Conservation (phyloP, 2,113 vertebrate species). For the Origma solitaria region DNA sequence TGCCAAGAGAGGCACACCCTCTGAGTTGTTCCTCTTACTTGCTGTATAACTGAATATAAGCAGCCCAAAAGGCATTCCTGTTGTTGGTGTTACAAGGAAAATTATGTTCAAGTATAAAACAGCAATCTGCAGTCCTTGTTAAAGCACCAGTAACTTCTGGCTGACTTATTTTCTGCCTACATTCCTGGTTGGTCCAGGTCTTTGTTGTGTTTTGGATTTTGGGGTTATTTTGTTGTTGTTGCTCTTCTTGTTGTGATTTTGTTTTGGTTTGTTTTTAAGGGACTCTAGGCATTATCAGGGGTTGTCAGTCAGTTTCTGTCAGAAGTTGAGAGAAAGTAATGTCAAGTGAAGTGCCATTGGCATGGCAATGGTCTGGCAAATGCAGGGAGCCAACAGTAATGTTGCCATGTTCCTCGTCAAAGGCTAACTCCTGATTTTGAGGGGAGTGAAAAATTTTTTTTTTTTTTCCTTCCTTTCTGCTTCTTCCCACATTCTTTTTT, state of each 20-base stretch:
- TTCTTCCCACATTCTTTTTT: background rate
- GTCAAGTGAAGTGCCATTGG: background rate
- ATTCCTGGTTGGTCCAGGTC: background rate
- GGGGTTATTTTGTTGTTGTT: background rate
- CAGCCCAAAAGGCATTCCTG: background rate
- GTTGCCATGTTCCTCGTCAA: background rate
- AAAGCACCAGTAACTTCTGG: background rate
- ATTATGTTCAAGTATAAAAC: background rate
- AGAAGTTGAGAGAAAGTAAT: background rate
- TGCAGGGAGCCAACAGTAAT: background rate
- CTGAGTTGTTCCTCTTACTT: background rate
- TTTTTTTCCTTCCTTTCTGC: background rate
- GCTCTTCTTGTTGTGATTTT: background rate
- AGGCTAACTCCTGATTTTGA: background rate
- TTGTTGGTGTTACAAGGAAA: background rate
- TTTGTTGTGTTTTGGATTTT: background rate
- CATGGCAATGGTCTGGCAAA: background rate
- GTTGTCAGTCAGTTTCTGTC: background rate
- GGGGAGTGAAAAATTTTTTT: background rate
- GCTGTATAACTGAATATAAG: background rate
- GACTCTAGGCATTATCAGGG: background rate
- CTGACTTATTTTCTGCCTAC: background rate
- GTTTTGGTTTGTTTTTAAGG: background rate
- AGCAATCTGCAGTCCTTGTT: background rate
- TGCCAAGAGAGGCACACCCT: slow-evolving; percentile 52